Conservation (phyloP, 2,888 invertebrate genomes). For the Melieria crassipennis region DNA sequence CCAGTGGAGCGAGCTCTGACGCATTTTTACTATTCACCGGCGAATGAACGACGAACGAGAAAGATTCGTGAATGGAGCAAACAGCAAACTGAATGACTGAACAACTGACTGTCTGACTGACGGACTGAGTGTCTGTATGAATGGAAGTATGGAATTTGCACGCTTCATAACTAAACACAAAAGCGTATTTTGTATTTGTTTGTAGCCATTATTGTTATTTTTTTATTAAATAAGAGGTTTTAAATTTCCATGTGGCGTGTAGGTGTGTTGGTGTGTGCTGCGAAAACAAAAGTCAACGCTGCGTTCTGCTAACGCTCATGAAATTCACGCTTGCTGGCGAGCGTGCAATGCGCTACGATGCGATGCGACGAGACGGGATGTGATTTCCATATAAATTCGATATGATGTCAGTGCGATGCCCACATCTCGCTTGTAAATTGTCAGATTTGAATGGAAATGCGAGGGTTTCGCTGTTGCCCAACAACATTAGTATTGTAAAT, state of each 20-base stretch:
- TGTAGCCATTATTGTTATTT: too few species aligned
- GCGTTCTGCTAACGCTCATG: too few species aligned
- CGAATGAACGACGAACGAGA: too few species aligned
- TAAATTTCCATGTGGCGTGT: constrained; percentile 1
- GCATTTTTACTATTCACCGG: constrained; percentile 4
- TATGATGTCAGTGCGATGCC: constrained; percentile 1
- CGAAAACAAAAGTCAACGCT: too few species aligned
- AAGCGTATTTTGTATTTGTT: constrained; percentile 11
- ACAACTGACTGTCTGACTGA: not conserved
- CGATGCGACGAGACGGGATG: too few species aligned
- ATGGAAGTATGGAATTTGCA: constrained; percentile 20
- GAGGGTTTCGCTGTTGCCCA: too few species aligned
- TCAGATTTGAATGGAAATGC: not conserved
- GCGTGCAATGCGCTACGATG: too few species aligned
- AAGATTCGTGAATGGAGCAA: not conserved
- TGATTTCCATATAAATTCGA: constrained; percentile 49
- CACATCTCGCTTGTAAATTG: constrained; percentile 4
- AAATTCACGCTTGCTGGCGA: too few species aligned
- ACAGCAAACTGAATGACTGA: constrained; percentile 5
- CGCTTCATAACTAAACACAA: constrained; percentile 47
- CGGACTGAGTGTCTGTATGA: constrained; percentile 11
- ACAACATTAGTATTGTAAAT: too few species aligned
- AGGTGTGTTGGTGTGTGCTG: not conserved
- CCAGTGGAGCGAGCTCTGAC: constrained; percentile 7
- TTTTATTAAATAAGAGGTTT: not conserved